Conservation (phyloP, 2,113 vertebrate genomes). For the Hippocampus comes region DNA sequence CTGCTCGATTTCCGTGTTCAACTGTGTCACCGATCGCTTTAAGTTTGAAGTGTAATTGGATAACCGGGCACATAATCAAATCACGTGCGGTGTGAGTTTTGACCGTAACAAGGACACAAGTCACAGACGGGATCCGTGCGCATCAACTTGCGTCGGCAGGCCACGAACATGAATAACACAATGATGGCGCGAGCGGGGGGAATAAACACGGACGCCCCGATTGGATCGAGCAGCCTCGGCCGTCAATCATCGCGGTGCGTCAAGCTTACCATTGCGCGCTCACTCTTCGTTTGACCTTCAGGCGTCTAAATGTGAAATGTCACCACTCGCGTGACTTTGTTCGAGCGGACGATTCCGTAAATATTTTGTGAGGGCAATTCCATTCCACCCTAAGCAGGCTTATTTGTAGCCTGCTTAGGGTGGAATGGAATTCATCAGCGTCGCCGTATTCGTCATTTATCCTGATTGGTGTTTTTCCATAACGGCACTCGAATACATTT, state of each 20-base stretch:
- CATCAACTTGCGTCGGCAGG: conserved; percentile 17
- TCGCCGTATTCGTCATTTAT: background rate
- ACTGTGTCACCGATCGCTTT: too few relatives aligned
- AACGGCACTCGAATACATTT: background rate
- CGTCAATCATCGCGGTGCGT: background rate
- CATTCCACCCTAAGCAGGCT: too few relatives aligned
- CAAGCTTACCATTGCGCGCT: background rate
- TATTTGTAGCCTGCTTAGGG: background rate
- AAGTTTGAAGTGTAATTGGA: too few relatives aligned
- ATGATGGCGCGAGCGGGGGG: background rate
- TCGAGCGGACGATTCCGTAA: too few relatives aligned
- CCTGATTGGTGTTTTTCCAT: background rate
- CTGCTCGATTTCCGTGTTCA: too few relatives aligned
- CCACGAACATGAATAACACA: conserved; percentile 39
- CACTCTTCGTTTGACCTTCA: background rate
- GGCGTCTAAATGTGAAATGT: background rate
- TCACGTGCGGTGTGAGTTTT: background rate
- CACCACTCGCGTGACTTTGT: background rate
- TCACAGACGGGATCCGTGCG: conserved; percentile 22
- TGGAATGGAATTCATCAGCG: background rate
- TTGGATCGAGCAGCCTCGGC: conserved; percentile 10
- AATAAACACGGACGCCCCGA: conserved; percentile 4
- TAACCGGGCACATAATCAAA: background rate
- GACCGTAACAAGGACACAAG: background rate
- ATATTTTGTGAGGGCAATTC: background rate